Base-by-base conservation (phyloP, 2,888 invertebrate species). In the Opisthograptis luteolata region DNA sequence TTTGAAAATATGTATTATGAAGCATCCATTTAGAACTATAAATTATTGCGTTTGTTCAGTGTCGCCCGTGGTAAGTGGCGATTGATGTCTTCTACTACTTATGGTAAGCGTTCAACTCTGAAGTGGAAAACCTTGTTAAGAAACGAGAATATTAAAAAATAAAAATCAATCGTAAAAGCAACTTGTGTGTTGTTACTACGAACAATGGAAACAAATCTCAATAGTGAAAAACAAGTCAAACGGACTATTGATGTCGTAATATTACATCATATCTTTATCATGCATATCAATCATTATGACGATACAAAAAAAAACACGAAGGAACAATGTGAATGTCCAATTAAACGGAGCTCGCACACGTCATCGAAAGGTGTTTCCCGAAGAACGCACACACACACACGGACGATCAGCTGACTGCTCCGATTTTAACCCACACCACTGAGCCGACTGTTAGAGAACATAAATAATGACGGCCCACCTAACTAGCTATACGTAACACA, bases 291-390 rank as follows among this genome's bases (percentile, higher is more conserved):
- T 78, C 67, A 70, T 67, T 71, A 52, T 67, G 66, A 68, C 65
- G 61, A 72, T 58, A 71, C 66, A 64, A 78, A 76, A 84, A 81
- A 80, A 81, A 79, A 81, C 76, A 76, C 75, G 74, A 79, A 76
- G 79, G 78, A 89, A 88, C 88, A 89, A 88, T 88, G 86, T 81
- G 85, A 85, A 84, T 84, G 84, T 86, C 89, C 87, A 90, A 89
- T 90, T 90, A 89, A 87, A 85, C 84, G 83, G 78, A 87, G 82
- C 86, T 83, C 82, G 83, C 73, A 83, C 84, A 86, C 90, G 89
- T 90, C 89, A 90, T 89, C 88, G 82, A 84, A 89, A 89, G 90
- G 90, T 90, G 90, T 90, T 90, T 89, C 90, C 90, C 90, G 86
- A 90, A 88, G 90, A 89, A 84, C 84, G 84, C 81, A 81, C 81